A percentile compares a stretch with the other conserved stretches of the same genome.
These are phyloP conservation scores for Euzetes globulus DNA, from an alignment of 2,888 invertebrate genomes.

Conservation along the genomic window DNA sequence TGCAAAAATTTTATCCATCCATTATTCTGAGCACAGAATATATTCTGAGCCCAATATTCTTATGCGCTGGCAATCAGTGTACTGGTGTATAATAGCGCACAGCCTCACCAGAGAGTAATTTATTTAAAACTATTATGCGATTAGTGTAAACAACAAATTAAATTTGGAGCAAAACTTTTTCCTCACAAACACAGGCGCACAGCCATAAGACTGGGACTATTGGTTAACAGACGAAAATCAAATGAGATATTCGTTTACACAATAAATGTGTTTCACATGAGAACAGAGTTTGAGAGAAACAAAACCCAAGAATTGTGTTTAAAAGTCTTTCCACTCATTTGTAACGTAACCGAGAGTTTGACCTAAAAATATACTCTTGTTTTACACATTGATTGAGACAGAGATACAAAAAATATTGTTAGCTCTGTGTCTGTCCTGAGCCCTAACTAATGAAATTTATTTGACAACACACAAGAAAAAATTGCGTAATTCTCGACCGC, in stretches of 20 bases:
- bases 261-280: neutral
- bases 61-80: no score
- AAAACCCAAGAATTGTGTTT: neutral
- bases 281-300: neutral
- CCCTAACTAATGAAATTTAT: neutral
- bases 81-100: neutral
- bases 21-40: neutral
- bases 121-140: neutral
- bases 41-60: neutral
- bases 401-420: neutral
- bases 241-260: slow-evolving; percentile 11
- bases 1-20: neutral
- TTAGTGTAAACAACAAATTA: slow-evolving; percentile 20
- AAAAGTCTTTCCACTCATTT: neutral
- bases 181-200: neutral
- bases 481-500: neutral
- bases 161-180: neutral
- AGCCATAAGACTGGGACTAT: neutral
- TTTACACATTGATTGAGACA: neutral
- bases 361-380: slow-evolving; percentile 1
- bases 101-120: neutral
- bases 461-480: neutral
- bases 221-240: neutral
- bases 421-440: neutral
- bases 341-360: neutral